Percentiles rank a stretch among this genome's conserved stretches.
These are phyloP conservation scores for Ctenodactylus gundi DNA, from an alignment of 2,113 vertebrate species.

Conservation along the genomic window DNA sequence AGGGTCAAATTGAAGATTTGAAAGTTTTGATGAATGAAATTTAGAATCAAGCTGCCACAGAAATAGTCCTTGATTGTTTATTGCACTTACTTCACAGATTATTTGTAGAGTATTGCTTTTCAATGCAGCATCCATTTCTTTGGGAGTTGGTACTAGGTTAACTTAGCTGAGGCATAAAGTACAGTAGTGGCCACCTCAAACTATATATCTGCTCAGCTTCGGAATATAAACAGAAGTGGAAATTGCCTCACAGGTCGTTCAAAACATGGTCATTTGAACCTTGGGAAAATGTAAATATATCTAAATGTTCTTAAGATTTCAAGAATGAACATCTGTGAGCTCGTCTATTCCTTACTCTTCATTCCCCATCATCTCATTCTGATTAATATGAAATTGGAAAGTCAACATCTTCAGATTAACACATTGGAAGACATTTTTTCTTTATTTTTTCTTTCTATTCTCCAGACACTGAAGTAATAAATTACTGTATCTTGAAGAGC, in stretches of 20 bases:
- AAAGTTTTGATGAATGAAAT: not conserved
- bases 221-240: not conserved
- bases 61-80: not conserved
- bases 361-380: not conserved
- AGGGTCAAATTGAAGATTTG: not conserved
- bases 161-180: not conserved
- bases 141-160: not conserved
- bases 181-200: too few relatives aligned
- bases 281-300: not conserved
- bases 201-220: not conserved
- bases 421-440: not conserved
- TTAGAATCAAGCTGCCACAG: not conserved
- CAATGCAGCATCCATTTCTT: not conserved
- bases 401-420: not conserved
- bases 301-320: not conserved
- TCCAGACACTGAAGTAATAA: conserved; percentile 51
- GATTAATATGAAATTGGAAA: not conserved
- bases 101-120: not conserved
- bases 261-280: not conserved
- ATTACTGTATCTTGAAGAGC: conserved; percentile 9
- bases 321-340: not conserved
- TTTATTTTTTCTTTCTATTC: not conserved
- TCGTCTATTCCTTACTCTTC: not conserved
- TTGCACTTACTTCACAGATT: not conserved
- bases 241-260: not conserved